Base-by-base conservation (phyloP, 2,888 invertebrate species). In the Aleiodes testaceus region DNA sequence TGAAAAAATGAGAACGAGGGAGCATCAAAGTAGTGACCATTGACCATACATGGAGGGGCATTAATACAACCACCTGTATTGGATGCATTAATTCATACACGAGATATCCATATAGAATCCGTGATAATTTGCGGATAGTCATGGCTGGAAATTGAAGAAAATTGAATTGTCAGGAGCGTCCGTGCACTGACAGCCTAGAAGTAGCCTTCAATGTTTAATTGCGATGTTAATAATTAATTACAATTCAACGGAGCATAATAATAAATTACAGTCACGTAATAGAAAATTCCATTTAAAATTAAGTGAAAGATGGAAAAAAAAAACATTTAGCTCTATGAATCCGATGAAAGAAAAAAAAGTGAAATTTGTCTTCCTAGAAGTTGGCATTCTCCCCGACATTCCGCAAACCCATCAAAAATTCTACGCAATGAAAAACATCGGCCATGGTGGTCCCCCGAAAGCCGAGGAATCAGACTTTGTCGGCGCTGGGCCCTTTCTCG, bases 111-210 rank as follows among this genome's bases (percentile, higher is more conserved):
- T 30, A 36, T 36, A 36, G 2, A 36, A 9, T 11, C 2, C 64
- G 75, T 53, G 67, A 74, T 75, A 70, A 55, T 59, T 50, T 26
- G 18, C 53, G 76, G 76, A 76, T 75, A 75, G 76, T 73, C 75
- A 76, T 70, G 75, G 71, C 68, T 55, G 69, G 36, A 66, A 65
- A 69, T 72, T 68, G 71, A 72, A 63, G 67, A 74, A 76, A 75
- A 75, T 76, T 74, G 68, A 76, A 72, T 75, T 75, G 75, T 76
- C 76, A 74, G n/a, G n/a, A n/a, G 69, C 22, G 53, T 55, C 66
- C 55, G 69, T 70, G 30, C 36, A 47, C 36, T 12, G 49, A 14
- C 4, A 36, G 36, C 36, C 6, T 36, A 5, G 11, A 6, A 14
- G 26, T 59, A 63, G 18, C 22, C 44, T 45, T 45, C n/a, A 45